Evolutionary conservation across 2,113 vertebrate genomes (phyloP).

Genomic region (Nyctibius bracteatus): DNA sequence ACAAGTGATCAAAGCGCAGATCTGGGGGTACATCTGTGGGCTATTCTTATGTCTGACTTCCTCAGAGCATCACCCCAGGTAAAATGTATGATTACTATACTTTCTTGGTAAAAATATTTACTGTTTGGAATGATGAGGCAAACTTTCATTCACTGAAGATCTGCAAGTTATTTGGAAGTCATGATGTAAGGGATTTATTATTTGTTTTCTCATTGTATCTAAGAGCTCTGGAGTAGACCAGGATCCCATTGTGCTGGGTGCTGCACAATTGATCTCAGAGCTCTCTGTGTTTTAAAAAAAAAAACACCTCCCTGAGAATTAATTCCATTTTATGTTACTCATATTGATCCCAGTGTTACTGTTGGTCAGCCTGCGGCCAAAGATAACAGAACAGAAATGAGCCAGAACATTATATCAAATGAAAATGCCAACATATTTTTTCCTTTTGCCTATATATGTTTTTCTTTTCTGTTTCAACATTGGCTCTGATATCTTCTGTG

Average conservation of each 20-base stretch:
- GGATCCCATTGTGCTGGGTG: background rate
- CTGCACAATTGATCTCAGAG: background rate
- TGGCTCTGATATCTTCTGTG: background rate
- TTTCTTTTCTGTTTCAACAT: background rate
- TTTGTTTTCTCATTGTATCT: background rate
- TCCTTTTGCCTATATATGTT: background rate
- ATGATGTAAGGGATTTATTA: background rate
- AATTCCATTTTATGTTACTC: conserved; percentile 24
- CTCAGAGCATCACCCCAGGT: background rate
- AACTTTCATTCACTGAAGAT: background rate
- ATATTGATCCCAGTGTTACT: conserved; percentile 9
- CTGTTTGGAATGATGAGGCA: background rate
- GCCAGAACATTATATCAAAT: background rate
- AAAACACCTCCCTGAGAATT: background rate
- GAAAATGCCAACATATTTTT: background rate
- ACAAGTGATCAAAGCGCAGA: background rate
- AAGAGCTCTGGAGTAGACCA: background rate
- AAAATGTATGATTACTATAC: background rate
- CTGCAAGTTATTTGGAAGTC: background rate
- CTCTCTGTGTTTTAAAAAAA: background rate
- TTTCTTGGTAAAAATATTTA: background rate
- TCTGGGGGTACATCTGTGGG: background rate
- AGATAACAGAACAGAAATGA: background rate
- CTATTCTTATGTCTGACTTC: background rate
- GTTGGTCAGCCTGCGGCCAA: background rate